Evolutionary conservation across 2,113 vertebrate genomes (phyloP).

Genomic region (Malurus cyaneus): DNA sequence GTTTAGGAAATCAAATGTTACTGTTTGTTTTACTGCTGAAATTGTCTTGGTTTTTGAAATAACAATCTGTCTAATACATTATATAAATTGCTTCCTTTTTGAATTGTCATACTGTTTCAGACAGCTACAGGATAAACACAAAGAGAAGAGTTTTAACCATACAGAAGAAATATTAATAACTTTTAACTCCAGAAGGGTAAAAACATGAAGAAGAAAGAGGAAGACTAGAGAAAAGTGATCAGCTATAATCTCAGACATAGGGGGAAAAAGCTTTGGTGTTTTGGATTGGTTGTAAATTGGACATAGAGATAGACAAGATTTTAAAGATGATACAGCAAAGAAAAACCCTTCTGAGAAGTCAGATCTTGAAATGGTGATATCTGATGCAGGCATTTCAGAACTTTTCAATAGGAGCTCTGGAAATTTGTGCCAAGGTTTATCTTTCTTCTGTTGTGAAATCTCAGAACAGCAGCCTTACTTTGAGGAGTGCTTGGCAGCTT

Average conservation of each 20-base stretch:
- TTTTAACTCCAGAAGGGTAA: background rate
- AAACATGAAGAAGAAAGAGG: background rate
- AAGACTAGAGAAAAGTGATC: background rate
- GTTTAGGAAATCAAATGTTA: background rate
- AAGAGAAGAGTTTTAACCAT: background rate
- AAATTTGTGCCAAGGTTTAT: background rate
- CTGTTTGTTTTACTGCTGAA: background rate
- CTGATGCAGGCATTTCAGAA: background rate
- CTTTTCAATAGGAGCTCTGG: background rate
- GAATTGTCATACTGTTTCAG: background rate
- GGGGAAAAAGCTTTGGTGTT: accelerated
- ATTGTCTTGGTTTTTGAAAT: background rate
- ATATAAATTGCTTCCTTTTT: background rate
- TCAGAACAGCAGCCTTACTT: background rate
- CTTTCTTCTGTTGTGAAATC: background rate
- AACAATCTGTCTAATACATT: background rate
- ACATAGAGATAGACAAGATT: background rate
- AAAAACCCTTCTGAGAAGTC: background rate
- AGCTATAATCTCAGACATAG: background rate
- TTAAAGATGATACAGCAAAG: background rate
- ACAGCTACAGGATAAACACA: background rate
- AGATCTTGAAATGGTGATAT: background rate
- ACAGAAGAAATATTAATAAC: background rate
- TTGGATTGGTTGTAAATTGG: background rate
- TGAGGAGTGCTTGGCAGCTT: background rate